Base-by-base conservation (phyloP, 2,113 vertebrate species). In the Fregetta grallaria region DNA sequence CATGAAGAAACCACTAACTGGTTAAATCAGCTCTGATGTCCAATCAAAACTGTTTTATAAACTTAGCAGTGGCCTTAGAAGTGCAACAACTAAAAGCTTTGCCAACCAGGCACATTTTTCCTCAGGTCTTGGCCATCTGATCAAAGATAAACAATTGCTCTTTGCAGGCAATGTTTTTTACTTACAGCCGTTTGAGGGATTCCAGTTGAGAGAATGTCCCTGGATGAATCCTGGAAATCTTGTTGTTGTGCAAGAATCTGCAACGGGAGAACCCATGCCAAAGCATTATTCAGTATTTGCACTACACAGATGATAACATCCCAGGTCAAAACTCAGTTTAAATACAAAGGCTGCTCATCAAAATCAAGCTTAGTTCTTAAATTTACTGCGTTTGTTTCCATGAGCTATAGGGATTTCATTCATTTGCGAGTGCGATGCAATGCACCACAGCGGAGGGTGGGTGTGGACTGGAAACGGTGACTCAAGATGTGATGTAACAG, bases 181-280 rank as follows among this genome's bases (percentile, higher is more conserved):
- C 99, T 99, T 97, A 99, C 99, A 99, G 96, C 66, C 99, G 97
- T 93, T 99, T 99, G 98, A 99, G 99, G 84, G 99, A 98, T 96
- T 98, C 98, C 71, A 99, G 98, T 94, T 98, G 98, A 90, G 98
- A 98, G 96, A 99, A 99, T 14, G 99, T 99, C 96, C 98, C 99
- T 11, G 98, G 98, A 80, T 98, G 98, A 26, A 99, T 98, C 75
- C 98, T 98, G 80, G 98, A 98, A 81, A 99, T 99, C 97, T 98
- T 98, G 98, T 99, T 99, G 98, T 99, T 99, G 98, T 99, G 99
- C 97, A 99, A 98, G 98, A 99, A 99, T 80, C 99, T 99, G 97
- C 55, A 93, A 83, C 0, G 77, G 85, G 75, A 94, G 44, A 85
- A 92, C 50, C 55, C 86, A 68, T 1, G 86, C 92, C 95, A 94